A percentile compares a stretch with the other conserved stretches of the same genome.
Evolutionary conservation across 2,888 invertebrate genomes (phyloP).

Genomic region (Nudaria mundana): DNA sequence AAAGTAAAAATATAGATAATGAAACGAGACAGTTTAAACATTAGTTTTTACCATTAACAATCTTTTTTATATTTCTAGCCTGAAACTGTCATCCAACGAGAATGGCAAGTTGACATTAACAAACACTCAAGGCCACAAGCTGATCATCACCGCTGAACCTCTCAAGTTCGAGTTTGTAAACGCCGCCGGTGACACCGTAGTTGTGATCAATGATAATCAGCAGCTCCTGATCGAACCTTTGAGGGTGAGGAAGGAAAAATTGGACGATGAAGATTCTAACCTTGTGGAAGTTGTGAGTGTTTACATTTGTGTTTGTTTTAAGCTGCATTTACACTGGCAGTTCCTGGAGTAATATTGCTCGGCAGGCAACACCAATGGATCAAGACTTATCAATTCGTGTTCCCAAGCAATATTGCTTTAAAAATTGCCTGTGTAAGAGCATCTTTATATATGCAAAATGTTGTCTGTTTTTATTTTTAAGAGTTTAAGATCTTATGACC

Average conservation of each 20-base stretch:
- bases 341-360: too few relatives aligned
- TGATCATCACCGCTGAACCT: slow-evolving; percentile 86
- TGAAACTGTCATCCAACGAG: slow-evolving; percentile 59
- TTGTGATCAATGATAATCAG: slow-evolving; percentile 93
- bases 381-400: too few relatives aligned
- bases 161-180: slow-evolving; percentile 92
- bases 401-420: too few relatives aligned
- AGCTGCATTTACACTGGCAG: too few relatives aligned
- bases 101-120: slow-evolving; percentile 50
- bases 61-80: slow-evolving; percentile 38
- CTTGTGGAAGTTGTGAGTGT: slow-evolving; percentile 56
- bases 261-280: slow-evolving; percentile 55
- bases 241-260: slow-evolving; percentile 83
- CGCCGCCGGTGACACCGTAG: slow-evolving; percentile 84
- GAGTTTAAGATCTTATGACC: too few relatives aligned
- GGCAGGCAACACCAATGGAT: too few relatives aligned
- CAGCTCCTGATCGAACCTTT: slow-evolving; percentile 96
- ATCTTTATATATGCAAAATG: too few relatives aligned
- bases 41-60: too few relatives aligned
- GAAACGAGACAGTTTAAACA: too few relatives aligned
- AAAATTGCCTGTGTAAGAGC: too few relatives aligned
- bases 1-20: too few relatives aligned
- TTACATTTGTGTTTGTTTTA: slow-evolving; percentile 28
- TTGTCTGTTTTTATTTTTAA: too few relatives aligned
- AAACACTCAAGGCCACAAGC: slow-evolving; percentile 66